Evolutionary conservation across 2,113 vertebrate species (phyloP).

Genomic region (Calyptommatus sinebrachiatus): DNA sequence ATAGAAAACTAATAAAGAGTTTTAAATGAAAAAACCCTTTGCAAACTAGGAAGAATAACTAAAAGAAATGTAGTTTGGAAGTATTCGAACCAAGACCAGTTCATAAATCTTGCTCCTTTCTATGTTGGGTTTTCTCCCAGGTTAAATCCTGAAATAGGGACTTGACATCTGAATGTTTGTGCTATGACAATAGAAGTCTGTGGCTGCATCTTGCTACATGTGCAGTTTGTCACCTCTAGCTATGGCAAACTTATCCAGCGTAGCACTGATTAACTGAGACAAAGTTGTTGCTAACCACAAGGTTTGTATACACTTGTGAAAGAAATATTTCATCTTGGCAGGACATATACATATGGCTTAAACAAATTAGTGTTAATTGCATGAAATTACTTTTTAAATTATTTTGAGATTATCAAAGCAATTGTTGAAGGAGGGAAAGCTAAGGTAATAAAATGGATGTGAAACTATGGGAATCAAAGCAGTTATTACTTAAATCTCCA

Average conservation of each 20-base stretch:
- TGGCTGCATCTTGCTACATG: too few relatives aligned
- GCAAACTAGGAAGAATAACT: not conserved
- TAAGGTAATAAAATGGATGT: not conserved
- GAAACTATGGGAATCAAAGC: not conserved
- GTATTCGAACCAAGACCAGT: not conserved
- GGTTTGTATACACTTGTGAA: slow-evolving; percentile 5
- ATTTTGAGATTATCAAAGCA: not conserved
- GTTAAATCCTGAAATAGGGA: too few relatives aligned
- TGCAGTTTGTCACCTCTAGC: not conserved
- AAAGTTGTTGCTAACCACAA: slow-evolving; percentile 8
- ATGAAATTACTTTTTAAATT: slow-evolving; percentile 10
- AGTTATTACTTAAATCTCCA: slow-evolving; percentile 2
- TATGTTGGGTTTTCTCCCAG: too few relatives aligned
- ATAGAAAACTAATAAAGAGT: too few relatives aligned
- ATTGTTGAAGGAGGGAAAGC: not conserved
- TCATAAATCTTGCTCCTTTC: not conserved
- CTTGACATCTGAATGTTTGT: too few relatives aligned
- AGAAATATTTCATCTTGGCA: slow-evolving; percentile 21
- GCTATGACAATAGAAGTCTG: too few relatives aligned
- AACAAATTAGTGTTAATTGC: slow-evolving; percentile 32
- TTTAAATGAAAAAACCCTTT: too few relatives aligned
- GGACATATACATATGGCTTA: slow-evolving; percentile 20
- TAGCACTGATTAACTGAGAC: not conserved
- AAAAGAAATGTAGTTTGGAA: not conserved
- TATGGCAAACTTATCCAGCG: slow-evolving; percentile 17